phyloP scores from a whole-genome alignment of 64 coral and sea anemone species.

The Montipora capricornis region DNA sequence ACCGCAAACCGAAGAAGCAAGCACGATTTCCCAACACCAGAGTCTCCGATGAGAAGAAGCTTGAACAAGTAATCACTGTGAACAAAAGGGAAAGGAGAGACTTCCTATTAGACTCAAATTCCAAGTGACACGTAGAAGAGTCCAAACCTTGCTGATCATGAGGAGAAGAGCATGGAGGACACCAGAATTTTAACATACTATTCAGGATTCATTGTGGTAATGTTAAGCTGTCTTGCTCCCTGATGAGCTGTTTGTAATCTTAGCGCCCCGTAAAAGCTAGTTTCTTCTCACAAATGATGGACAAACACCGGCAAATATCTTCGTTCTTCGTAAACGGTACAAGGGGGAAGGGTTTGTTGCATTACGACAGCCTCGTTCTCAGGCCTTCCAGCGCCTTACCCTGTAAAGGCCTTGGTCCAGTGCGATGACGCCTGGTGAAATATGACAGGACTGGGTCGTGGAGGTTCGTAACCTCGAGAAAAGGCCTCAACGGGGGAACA shows the following conservation, averaged over 20 bases:
- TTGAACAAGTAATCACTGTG: constrained; percentile 99
- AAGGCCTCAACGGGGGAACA: too few species aligned
- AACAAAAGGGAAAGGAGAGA: constrained; percentile 62
- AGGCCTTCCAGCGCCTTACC: neutral
- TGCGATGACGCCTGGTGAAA: neutral
- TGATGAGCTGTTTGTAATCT: constrained; percentile 60
- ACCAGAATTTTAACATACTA: constrained; percentile 95
- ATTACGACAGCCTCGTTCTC: neutral
- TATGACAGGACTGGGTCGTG: neutral
- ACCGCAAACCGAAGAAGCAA: constrained; percentile 99
- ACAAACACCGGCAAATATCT: constrained; percentile 74
- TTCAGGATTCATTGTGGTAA: constrained; percentile 99
- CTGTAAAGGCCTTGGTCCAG: neutral
- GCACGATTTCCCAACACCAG: constrained; percentile 99
- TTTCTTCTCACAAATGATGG: constrained; percentile 61
- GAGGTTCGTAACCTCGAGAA: too few species aligned
- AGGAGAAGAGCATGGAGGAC: constrained; percentile 62
- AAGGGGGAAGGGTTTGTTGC: neutral
- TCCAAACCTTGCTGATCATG: constrained; percentile 72
- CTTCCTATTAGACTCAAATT: constrained; percentile 69
- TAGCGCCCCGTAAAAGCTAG: constrained; percentile 61
- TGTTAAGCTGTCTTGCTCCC: constrained; percentile 85
- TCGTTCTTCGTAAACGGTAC: neutral
- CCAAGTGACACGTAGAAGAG: constrained; percentile 83
- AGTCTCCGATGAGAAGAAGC: constrained; percentile 98